Evolutionary conservation across 1,140 invertebrate genomes (phyloP).

Genomic region (Neotoxoptera formosana): DNA sequence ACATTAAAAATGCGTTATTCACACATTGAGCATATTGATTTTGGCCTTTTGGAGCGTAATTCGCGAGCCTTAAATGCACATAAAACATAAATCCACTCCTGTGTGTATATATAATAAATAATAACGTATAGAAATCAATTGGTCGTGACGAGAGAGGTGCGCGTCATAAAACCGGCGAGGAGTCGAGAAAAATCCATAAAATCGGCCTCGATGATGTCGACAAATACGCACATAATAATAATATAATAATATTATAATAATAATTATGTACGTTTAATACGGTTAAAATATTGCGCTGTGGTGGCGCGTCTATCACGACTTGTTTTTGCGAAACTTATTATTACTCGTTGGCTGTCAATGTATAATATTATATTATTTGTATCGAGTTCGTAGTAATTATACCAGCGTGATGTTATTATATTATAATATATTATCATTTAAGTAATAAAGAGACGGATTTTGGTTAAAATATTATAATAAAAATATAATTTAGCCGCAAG

Average conservation of each 20-base stretch:
- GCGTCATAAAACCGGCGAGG: background rate
- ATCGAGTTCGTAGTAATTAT: background rate
- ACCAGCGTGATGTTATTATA: background rate
- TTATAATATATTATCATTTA: background rate
- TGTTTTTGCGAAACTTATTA: background rate
- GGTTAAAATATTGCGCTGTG: background rate
- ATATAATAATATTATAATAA: background rate
- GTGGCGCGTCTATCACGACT: background rate
- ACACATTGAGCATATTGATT: background rate
- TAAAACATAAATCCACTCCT: background rate
- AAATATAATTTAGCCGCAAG: no score
- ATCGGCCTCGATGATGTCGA: background rate
- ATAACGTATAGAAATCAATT: conserved; percentile 12
- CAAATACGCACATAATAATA: background rate
- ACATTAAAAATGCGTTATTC: background rate
- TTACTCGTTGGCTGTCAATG: background rate
- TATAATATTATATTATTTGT: background rate
- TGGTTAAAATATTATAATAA: background rate
- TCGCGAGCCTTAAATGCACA: background rate
- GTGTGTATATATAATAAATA: no score
- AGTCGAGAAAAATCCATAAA: background rate
- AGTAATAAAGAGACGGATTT: background rate
- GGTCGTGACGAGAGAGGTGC: background rate
- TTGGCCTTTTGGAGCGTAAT: background rate
- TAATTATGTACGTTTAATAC: background rate